Conservation (phyloP, 1,140 invertebrate genomes). For the Thalassaphorura encarpata region DNA sequence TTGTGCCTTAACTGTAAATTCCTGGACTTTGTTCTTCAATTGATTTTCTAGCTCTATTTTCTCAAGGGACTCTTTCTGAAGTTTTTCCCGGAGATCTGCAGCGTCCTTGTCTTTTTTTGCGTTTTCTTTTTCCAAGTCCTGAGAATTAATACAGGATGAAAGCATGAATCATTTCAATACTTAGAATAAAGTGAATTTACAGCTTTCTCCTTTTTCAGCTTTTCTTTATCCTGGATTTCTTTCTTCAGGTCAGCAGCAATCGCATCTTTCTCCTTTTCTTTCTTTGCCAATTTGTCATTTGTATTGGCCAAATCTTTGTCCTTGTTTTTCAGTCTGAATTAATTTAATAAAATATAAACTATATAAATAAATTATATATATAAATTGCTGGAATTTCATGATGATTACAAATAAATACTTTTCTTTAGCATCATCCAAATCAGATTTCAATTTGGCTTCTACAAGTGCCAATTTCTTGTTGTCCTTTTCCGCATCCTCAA, state of each 20-base stretch:
- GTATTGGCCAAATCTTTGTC: not conserved
- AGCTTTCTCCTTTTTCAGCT: not conserved
- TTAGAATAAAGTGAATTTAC: not conserved
- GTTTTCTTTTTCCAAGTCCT: conserved; percentile 9
- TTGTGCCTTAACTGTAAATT: not conserved
- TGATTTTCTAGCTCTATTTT: not conserved
- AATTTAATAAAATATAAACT: not conserved
- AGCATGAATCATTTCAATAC: not conserved
- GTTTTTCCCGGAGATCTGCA: not conserved
- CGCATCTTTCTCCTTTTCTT: not conserved
- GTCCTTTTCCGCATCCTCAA: too few relatives aligned
- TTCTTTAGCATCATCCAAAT: too few relatives aligned
- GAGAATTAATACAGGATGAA: not conserved
- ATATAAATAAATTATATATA: too few relatives aligned
- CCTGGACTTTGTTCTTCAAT: not conserved
- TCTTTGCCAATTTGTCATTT: not conserved
- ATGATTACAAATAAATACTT: conserved; percentile 6
- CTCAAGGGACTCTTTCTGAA: not conserved
- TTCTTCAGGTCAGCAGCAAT: not conserved
- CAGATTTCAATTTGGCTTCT: too few relatives aligned
- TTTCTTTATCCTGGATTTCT: not conserved
- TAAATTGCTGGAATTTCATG: not conserved
- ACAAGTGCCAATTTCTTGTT: too few relatives aligned
- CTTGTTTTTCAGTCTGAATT: not conserved
- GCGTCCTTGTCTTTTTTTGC: not conserved